Conservation (phyloP, 2,797 vertebrate genomes). For the Argentina silus region DNA sequence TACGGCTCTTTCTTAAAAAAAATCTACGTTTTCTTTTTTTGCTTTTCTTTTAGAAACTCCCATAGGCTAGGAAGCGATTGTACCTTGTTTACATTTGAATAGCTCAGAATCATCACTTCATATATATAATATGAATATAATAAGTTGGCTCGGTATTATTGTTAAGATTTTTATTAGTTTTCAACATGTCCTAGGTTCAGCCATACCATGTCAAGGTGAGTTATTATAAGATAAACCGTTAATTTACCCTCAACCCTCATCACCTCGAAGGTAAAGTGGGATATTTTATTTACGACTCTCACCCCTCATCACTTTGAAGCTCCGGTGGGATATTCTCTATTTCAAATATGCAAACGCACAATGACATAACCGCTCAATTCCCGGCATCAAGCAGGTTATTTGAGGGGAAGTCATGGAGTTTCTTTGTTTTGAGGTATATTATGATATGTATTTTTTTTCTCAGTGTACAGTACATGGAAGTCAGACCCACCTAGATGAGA, state of each 20-base stretch:
- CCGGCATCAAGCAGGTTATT: conserved; percentile 19
- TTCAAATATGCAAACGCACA: neutral
- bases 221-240: neutral
- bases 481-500: conserved; percentile 56
- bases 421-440: conserved; percentile 38
- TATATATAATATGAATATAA: neutral
- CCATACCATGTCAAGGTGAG: neutral
- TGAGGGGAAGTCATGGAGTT: conserved; percentile 26
- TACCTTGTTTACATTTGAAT: neutral
- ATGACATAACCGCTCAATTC: neutral
- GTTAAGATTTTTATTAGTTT: neutral
- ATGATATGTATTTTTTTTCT: conserved; percentile 42
- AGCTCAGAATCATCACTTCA: neutral
- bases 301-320: neutral
- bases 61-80: neutral
- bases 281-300: neutral
- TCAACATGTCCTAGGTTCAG: neutral
- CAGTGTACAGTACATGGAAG: conserved; percentile 52
- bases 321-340: neutral
- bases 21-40: neutral
- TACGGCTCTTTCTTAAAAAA: neutral
- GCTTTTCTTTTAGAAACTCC: no score
- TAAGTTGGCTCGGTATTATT: neutral
- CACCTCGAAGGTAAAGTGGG: neutral
- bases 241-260: neutral